Evolutionary conservation across 2,888 invertebrate genomes (phyloP).

Genomic region (Andrena bicolor): DNA sequence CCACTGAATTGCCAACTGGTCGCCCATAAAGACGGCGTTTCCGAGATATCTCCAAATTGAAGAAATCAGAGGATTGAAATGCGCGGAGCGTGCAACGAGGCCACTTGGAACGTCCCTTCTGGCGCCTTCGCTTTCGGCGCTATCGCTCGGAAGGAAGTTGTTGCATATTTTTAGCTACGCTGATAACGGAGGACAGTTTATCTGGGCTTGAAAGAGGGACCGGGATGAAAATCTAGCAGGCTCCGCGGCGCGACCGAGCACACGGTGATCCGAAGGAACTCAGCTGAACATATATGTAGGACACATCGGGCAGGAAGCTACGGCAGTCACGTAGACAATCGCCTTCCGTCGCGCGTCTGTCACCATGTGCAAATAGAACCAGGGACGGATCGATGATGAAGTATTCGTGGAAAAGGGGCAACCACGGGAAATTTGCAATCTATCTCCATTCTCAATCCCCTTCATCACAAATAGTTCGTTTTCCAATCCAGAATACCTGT

Average conservation of each 20-base stretch:
- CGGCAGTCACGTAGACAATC: constrained; percentile 80
- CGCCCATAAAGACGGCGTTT: constrained; percentile 17
- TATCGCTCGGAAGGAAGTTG: neutral
- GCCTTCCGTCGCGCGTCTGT: constrained; percentile 79
- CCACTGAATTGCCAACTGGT: constrained; percentile 38
- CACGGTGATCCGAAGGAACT: constrained; percentile 56
- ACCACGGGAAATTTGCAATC: constrained; percentile 14
- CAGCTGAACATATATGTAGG: constrained; percentile 75
- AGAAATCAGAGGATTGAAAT: neutral
- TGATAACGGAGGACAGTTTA: neutral
- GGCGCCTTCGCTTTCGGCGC: neutral
- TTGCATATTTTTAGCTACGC: neutral
- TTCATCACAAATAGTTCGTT: neutral
- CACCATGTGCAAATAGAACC: constrained; percentile 72
- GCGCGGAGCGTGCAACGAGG: neutral
- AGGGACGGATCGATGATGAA: constrained; percentile 71
- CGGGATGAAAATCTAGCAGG: constrained; percentile 34
- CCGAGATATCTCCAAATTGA: neutral
- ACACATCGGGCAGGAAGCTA: constrained; percentile 79
- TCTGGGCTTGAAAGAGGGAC: neutral
- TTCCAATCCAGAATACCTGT: too few relatives aligned
- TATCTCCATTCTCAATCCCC: neutral
- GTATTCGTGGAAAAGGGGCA: constrained; percentile 41
- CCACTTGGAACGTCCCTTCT: neutral
- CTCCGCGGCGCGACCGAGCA: constrained; percentile 23